Base-by-base conservation (phyloP, 1,140 invertebrate species). In the Drosophila simulans region DNA sequence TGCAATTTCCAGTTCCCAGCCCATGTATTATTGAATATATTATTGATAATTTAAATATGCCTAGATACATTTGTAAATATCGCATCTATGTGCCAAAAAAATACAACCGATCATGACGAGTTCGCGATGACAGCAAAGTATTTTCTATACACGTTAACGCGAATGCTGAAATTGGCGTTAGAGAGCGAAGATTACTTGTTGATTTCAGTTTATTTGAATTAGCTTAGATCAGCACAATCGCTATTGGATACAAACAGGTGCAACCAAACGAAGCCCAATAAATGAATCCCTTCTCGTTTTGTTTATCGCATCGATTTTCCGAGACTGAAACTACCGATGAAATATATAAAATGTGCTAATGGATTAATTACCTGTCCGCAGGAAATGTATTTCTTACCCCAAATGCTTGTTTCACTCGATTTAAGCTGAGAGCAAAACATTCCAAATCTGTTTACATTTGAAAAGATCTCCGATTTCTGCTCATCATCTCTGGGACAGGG, bases 361-460 rank as follows among this genome's bases (percentile, higher is more conserved):
- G 65, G 85, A 86, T 86, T 78, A 86, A 86, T 86, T 86, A 75
- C 83, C 69, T 86, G 74, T 71, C 77, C 64, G 54, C 48, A 40
- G 25, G 54, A 69, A 77, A 85, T 73, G 58, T 64, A 68, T 80
- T 69, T 60, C 40, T 22, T 40, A 49, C n/a, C 37, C 68, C 51
- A 25, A 74, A 62, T 60, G 51, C 56, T 35, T 55, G 54, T 65
- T 53, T 27, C 42, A 39, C 63, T 46, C 76, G 80, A 73, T 56
- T 56, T 65, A 68, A 58, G 56, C 46, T 39, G 25, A 49, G 43
- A 51, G 40, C 3, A 2, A 71, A 60, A 49, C 62, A 57, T 54
- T 34, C 52, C n/a, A 35, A 62, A 42, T 43, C 15, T 79, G 80
- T 84, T 80, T 80, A 84, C 72, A 84, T 83, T 78, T 43, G 52